Conservation (phyloP, 2,797 vertebrate species). For the Orestias chungarensis region DNA sequence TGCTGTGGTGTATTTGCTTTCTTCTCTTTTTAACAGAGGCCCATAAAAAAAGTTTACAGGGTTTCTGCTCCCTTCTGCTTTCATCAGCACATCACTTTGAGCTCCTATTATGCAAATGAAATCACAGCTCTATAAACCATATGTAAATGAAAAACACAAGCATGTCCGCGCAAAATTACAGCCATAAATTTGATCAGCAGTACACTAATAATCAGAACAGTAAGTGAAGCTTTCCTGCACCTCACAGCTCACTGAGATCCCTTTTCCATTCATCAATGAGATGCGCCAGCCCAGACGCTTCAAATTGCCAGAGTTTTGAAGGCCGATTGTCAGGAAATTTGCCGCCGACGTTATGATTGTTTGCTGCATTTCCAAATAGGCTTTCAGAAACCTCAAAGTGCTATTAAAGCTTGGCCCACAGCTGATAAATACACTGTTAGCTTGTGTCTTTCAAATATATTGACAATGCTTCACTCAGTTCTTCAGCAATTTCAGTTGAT, state of each 20-base stretch:
- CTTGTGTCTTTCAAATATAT: conserved; percentile 24
- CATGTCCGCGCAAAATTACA: conserved; percentile 71
- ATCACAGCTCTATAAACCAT: conserved; percentile 72
- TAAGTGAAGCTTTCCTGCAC: conserved; percentile 60
- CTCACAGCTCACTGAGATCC: conserved; percentile 23
- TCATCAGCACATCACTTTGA: conserved; percentile 74
- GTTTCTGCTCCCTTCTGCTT: conserved; percentile 62
- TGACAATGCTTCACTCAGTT: conserved; percentile 21
- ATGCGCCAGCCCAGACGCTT: conserved; percentile 39
- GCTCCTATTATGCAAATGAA: conserved; percentile 78
- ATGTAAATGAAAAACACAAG: conserved; percentile 77
- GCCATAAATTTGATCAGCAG: conserved; percentile 75
- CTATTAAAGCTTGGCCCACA: conserved; percentile 9
- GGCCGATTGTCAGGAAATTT: conserved; percentile 54
- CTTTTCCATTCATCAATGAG: conserved; percentile 58
- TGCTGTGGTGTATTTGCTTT: conserved; percentile 56
- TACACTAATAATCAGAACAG: conserved; percentile 70
- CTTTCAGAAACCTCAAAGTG: conserved; percentile 29
- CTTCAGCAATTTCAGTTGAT: conserved; percentile 34
- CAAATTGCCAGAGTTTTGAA: conserved; percentile 51
- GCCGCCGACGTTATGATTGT: conserved; percentile 34
- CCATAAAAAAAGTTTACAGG: conserved; percentile 70
- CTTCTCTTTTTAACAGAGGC: conserved; percentile 54
- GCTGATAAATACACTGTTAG: conserved; percentile 14
- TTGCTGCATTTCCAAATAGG: conserved; percentile 33